A percentile compares a stretch with the other conserved stretches of the same genome.
These are phyloP conservation scores for Callithrix jacchus DNA, from an alignment of 2,113 vertebrate genomes.

Conservation along the genomic window DNA sequence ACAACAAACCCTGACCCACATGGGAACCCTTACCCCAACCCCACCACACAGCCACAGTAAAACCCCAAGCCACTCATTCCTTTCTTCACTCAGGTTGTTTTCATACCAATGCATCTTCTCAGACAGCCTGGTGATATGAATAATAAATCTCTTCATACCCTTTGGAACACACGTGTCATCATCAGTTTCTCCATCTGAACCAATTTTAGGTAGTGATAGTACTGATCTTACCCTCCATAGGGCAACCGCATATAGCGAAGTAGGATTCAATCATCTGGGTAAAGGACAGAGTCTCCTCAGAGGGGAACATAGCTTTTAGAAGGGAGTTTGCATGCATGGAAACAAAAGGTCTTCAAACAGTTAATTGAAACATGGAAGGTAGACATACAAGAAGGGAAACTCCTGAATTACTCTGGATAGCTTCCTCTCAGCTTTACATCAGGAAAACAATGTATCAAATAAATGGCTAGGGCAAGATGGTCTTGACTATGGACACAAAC, in stretches of 20 bases:
- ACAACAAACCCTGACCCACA: too few species aligned
- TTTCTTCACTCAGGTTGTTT: not conserved
- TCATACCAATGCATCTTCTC: too few species aligned
- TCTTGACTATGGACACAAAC: not conserved
- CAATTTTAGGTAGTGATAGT: not conserved
- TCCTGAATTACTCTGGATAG: not conserved
- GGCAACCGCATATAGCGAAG: not conserved
- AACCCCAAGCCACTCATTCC: not conserved
- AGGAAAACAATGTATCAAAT: not conserved
- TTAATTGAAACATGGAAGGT: not conserved
- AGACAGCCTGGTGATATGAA: not conserved
- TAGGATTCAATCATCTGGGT: not conserved
- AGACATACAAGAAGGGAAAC: not conserved
- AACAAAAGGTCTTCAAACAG: not conserved
- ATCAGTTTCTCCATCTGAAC: not conserved
- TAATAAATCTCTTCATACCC: not conserved
- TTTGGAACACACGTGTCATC: not conserved
- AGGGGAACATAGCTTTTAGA: not conserved
- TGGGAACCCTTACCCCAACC: not conserved
- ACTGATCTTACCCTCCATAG: not conserved
- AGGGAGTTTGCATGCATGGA: not conserved
- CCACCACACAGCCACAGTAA: rapidly evolving
- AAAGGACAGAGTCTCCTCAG: not conserved
- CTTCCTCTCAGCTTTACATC: not conserved
- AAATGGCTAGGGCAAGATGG: not conserved